Evolutionary conservation across 1,140 invertebrate species (phyloP), one percentile per base, ranked within the genome.

Genomic region (Oreohelix idahoensis): DNA sequence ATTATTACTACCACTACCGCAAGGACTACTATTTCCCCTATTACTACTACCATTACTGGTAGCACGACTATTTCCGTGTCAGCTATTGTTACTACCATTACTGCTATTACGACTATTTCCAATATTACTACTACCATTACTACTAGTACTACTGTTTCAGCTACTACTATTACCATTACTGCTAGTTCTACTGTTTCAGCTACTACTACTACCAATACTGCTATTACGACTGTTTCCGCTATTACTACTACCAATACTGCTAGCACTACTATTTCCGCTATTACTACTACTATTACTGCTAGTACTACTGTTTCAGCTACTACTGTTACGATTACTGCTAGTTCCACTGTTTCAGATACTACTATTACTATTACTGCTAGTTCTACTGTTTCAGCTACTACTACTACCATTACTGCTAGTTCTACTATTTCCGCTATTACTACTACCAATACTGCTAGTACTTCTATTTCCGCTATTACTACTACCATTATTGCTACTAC

Each of bases 201-300:
- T 71, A 39, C 4, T 71, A 39, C 69, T 71, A n/a, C 32, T 71
- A 23, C 69, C 5, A 39, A 2, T 71, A 71, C 69, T 71, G 29
- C 69, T 71, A 39, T n/a, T 71, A 71, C 32, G 8, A 71, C 4
- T 71, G 29, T n/a, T 35, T 13, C 32, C 29, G 23, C 69, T 71
- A 71, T n/a, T 71, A 71, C 69, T 71, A 39, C 32, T 71, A 71
- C 69, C 29, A 23, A 2, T 71, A n/a, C 69, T 35, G 29, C 17
- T 39, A 71, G 10, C 29, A 38, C 69, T 35, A 71, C 11, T 71
- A 35, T 10, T 71, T 13, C 69, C 29, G 38, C 32, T 81, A 74
- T 26, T 73, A 81, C 29, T 73, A 81, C 53, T 81, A 81, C 15
- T 81, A 74, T 4, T 73, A 81, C 29, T 71, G 74, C 53, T 73